phyloP scores from a whole-genome alignment of 2,113 vertebrate genomes.

The Lanius collurio region DNA sequence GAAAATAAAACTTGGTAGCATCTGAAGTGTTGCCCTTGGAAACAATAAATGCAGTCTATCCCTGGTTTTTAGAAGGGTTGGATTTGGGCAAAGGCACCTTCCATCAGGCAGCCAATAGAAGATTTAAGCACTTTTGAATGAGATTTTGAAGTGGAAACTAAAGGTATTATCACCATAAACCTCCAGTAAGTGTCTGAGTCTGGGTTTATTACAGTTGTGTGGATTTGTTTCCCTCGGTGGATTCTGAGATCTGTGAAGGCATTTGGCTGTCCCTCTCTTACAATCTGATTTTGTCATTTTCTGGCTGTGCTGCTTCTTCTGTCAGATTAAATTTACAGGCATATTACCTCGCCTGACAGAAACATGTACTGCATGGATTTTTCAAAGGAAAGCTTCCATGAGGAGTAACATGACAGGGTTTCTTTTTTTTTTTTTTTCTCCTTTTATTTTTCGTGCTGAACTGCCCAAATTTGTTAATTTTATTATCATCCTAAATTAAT shows the following conservation, averaged over 20 bases:
- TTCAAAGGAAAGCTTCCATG: neutral
- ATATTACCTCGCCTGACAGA: neutral
- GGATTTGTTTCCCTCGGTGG: conserved; percentile 21
- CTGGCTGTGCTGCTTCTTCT: conserved; percentile 40
- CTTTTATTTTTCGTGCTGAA: neutral
- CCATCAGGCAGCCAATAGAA: neutral
- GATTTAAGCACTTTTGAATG: conserved; percentile 4
- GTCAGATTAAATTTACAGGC: conserved; percentile 41
- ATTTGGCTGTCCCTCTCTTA: conserved; percentile 15
- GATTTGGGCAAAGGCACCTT: neutral
- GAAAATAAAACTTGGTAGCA: neutral
- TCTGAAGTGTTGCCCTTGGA: conserved; percentile 36
- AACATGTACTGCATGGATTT: conserved; percentile 12
- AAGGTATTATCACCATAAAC: conserved; percentile 24
- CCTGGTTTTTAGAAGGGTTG: neutral
- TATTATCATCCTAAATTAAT: neutral
- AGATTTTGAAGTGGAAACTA: conserved; percentile 16
- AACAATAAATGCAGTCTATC: neutral
- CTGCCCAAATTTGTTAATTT: neutral
- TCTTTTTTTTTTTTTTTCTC: neutral
- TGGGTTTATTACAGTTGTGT: conserved; percentile 22
- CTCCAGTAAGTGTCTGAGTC: neutral
- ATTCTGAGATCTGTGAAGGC: conserved; percentile 13
- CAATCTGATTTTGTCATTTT: conserved; percentile 52
- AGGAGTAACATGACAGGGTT: neutral